phyloP scores from a whole-genome alignment of 2,797 vertebrate species.

The Anableps anableps region DNA sequence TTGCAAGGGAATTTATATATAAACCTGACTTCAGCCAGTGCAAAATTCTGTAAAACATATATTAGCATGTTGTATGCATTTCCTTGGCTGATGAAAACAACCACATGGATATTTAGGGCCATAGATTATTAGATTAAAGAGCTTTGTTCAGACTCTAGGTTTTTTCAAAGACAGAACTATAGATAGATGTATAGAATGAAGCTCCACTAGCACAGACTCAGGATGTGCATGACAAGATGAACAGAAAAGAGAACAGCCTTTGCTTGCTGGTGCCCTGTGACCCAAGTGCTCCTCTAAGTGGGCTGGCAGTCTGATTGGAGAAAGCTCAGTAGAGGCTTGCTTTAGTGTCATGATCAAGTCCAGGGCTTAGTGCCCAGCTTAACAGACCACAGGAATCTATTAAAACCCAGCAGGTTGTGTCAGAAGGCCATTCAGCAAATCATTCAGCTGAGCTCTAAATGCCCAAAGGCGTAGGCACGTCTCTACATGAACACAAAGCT shows the following conservation, averaged over 20 bases:
- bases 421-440: slow-evolving; percentile 68
- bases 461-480: slow-evolving; percentile 68
- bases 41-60: not conserved
- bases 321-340: slow-evolving; percentile 40
- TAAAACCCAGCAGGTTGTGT: slow-evolving; percentile 67
- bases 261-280: slow-evolving; percentile 49
- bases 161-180: slow-evolving; percentile 34
- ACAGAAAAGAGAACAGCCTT: slow-evolving; percentile 26
- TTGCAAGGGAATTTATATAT: not conserved
- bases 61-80: not conserved
- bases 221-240: slow-evolving; percentile 21
- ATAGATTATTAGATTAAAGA: not conserved
- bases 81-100: slow-evolving; percentile 3
- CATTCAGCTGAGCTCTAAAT: slow-evolving; percentile 58
- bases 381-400: slow-evolving; percentile 72
- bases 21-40: not conserved
- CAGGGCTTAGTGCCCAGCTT: slow-evolving; percentile 61
- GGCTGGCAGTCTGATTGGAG: slow-evolving; percentile 29
- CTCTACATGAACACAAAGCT: slow-evolving; percentile 63
- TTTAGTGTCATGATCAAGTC: slow-evolving; percentile 62
- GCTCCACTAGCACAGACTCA: slow-evolving; percentile 29
- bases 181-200: slow-evolving; percentile 18
- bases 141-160: slow-evolving; percentile 8
- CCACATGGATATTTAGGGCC: not conserved
- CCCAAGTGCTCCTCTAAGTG: slow-evolving; percentile 47